Base-by-base conservation (phyloP, 2,113 vertebrate genomes). In the Pagrus major region DNA sequence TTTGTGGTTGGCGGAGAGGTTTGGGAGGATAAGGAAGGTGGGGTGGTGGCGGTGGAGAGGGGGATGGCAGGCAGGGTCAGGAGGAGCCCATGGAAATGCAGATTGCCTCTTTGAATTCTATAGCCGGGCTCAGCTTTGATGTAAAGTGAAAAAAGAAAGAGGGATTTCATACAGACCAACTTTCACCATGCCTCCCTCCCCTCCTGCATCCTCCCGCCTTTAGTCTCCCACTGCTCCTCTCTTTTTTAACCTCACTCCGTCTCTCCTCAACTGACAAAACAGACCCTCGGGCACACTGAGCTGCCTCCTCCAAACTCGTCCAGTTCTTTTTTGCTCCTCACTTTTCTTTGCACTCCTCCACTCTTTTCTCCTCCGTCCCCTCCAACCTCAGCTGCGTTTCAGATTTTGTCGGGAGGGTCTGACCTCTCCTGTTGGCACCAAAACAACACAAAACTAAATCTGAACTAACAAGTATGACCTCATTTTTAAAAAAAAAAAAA, bases 81-180 rank as follows among this genome's bases (percentile, higher is more conserved):
- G 76, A 85, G 88, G 74, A 86, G 89, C 86, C 91, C 90, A 93
- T 94, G 93, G 93, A 93, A 94, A 94, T 93, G 91, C 92, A 94
- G 92, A 94, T 93, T 89, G 86, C 81, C 64, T 91, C 90, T 87
- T 90, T 90, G 81, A 92, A 92, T 94, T 89, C 88, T 92, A 88
- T 90, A 91, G 88, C 86, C 86, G 88, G 88, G 42, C 89, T 31
- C 9, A 29, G 89, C 94, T 95, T 95, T 94, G 93, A 95, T 91
- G 92, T 93, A 71, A 88, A 83, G 54, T 47, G 64, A 66, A 81
- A 81, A 70, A 82, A 81, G 74, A 80, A 76, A 76, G 88, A 83
- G 66, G 72, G 85, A 80, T 90, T 91, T 93, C 74, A 90, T 87
- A 81, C 72, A 65, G 90, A 78, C 88, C 76, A 93, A 94, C 92